Percentiles rank a stretch among this genome's conserved stretches.
Conservation (phyloP, 1,140 invertebrate species). For the Glomeris maerens region DNA sequence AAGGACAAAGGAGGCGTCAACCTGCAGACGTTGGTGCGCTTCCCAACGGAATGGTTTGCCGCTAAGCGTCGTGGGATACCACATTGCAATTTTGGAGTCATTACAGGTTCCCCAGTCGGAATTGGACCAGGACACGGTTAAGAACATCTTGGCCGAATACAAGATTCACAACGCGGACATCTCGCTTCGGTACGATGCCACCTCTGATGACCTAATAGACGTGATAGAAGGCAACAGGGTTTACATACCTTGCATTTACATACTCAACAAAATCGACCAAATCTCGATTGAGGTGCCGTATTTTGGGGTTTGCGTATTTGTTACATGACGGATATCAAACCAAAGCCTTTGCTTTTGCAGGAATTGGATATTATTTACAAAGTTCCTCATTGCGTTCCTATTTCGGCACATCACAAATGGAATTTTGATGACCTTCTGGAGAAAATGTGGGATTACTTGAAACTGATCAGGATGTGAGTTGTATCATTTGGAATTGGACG, state of each 20-base stretch:
- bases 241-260: conserved; percentile 95
- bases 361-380: conserved; percentile 98
- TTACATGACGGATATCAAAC: not conserved
- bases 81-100: not conserved
- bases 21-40: conserved; percentile 62
- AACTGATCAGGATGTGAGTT: conserved; percentile 81
- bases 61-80: not conserved
- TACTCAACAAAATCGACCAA: conserved; percentile 93
- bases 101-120: conserved; percentile 74
- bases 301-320: conserved; percentile 1
- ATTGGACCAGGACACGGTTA: conserved; percentile 87
- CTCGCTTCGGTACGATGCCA: conserved; percentile 84
- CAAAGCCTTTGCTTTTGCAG: conserved; percentile 39
- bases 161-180: conserved; percentile 98
- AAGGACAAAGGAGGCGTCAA: conserved; percentile 98
- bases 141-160: conserved; percentile 92
- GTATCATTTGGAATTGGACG: too few species aligned
- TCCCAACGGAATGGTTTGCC: not conserved
- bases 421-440: conserved; percentile 99
- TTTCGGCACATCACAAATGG: conserved; percentile 99
- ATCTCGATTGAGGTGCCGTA: conserved; percentile 40
- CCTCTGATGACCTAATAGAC: conserved; percentile 95
- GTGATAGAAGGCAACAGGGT: conserved; percentile 97
- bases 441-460: conserved; percentile 98
- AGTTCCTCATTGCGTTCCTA: conserved; percentile 97